Percentiles rank a stretch among this genome's conserved stretches.
Conservation (phyloP, 2,888 invertebrate genomes). For the Watsonalla binaria region DNA sequence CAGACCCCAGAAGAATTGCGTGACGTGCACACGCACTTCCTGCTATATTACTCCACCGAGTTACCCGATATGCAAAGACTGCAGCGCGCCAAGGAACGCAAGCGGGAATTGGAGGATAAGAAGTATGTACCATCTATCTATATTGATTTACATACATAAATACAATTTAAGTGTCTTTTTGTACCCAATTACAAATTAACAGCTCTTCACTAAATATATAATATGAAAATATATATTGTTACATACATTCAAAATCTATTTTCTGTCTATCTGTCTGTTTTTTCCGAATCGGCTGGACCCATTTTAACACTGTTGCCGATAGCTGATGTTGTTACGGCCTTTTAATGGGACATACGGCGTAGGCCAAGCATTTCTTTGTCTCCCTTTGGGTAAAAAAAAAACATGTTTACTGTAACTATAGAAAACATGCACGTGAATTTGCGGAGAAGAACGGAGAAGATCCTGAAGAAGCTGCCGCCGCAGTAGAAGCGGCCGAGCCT, state of each 20-base stretch:
- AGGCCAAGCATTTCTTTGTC: too few relatives aligned
- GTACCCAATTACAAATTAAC: too few relatives aligned
- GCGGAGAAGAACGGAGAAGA: constrained; percentile 81
- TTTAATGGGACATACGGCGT: too few relatives aligned
- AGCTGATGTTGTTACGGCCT: not conserved
- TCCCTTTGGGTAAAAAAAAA: too few relatives aligned
- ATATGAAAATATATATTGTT: not conserved
- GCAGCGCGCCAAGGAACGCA: constrained; percentile 82
- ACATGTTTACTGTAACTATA: constrained; percentile 14
- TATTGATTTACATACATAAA: not conserved
- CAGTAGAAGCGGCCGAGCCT: constrained; percentile 71
- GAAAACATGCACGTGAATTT: constrained; percentile 63
- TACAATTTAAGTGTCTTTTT: not conserved
- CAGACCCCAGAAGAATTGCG: constrained; percentile 94
- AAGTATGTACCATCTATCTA: constrained; percentile 40
- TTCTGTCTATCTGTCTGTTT: too few relatives aligned
- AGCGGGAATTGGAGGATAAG: constrained; percentile 78
- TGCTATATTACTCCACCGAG: constrained; percentile 93
- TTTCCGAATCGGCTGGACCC: too few relatives aligned
- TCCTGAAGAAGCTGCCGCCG: constrained; percentile 80
- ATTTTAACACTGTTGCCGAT: not conserved
- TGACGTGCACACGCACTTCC: constrained; percentile 95
- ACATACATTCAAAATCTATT: not conserved
- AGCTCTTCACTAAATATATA: not conserved
- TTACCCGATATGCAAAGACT: constrained; percentile 90